phyloP scores from a whole-genome alignment of 2,888 invertebrate species.

The Cremastobaeus sp. region DNA sequence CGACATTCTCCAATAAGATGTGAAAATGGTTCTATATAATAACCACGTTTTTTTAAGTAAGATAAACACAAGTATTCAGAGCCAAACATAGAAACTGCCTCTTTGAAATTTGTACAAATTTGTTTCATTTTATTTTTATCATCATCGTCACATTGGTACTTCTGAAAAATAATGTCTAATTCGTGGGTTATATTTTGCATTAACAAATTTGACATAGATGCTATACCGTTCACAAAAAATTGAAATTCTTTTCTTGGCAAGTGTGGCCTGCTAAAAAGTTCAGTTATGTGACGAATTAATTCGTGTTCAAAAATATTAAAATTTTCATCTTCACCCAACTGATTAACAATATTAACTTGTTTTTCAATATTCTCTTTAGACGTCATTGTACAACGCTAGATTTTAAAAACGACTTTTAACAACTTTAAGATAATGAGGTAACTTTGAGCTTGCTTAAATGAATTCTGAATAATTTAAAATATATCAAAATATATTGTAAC shows the following conservation, averaged over 20 bases:
- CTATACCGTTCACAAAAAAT: slow-evolving; percentile 8
- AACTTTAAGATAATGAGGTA: too few species aligned
- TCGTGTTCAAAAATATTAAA: slow-evolving; percentile 9
- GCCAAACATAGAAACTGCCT: slow-evolving; percentile 5
- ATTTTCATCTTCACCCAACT: not conserved
- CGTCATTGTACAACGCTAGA: too few species aligned
- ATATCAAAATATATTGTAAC: not conserved
- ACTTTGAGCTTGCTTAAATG: too few species aligned
- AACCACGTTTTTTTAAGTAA: slow-evolving; percentile 14
- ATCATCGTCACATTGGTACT: slow-evolving; percentile 10
- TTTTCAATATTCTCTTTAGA: not conserved
- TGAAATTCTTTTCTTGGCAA: slow-evolving; percentile 21
- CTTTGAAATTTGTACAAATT: slow-evolving; percentile 3
- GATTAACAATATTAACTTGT: not conserved
- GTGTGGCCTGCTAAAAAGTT: slow-evolving; percentile 18
- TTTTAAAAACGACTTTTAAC: too few species aligned
- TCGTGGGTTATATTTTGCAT: slow-evolving; percentile 10
- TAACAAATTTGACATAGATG: slow-evolving; percentile 15
- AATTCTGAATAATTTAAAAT: too few species aligned
- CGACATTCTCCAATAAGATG: slow-evolving; percentile 11
- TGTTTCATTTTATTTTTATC: slow-evolving; percentile 1
- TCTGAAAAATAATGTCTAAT: slow-evolving; percentile 13
- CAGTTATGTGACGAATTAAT: slow-evolving; percentile 9
- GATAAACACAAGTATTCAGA: slow-evolving; percentile 18
- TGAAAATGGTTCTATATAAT: slow-evolving; percentile 7